A percentile compares a stretch with the other conserved stretches of the same genome.
Evolutionary conservation across 2,113 vertebrate genomes (phyloP).

Genomic region (Peromyscus polionotus): DNA sequence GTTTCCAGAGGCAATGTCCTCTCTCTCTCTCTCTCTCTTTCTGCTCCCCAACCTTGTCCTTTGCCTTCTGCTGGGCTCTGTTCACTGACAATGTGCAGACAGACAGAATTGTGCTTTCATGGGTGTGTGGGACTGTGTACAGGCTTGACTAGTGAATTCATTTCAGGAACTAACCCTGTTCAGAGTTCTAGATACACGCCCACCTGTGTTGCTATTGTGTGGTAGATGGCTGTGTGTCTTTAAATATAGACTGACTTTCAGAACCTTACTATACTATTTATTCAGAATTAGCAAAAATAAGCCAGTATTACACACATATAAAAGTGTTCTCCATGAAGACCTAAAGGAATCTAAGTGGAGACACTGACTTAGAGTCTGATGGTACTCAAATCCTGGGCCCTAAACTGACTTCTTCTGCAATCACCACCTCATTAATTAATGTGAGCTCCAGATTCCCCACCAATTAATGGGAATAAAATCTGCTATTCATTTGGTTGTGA

Average conservation of each 20-base stretch:
- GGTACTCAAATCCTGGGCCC: not conserved
- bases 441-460: not conserved
- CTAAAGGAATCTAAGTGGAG: not conserved
- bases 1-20: slow-evolving; percentile 63
- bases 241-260: not conserved
- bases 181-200: too few relatives aligned
- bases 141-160: not conserved
- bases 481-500: slow-evolving; percentile 16
- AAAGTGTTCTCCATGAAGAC: not conserved
- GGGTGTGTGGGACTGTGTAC: not conserved
- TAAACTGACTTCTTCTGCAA: not conserved
- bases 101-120: not conserved
- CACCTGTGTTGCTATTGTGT: not conserved
- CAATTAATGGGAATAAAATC: slow-evolving; percentile 2
- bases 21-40: slow-evolving; percentile 39
- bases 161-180: not conserved
- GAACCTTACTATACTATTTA: not conserved
- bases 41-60: slow-evolving; percentile 16
- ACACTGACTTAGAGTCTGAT: not conserved
- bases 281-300: not conserved
- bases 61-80: not conserved
- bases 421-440: not conserved
- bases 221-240: not conserved
- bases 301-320: not conserved
- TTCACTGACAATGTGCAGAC: not conserved